phyloP scores from a whole-genome alignment of 2,113 vertebrate species.

The Eublepharis macularius region DNA sequence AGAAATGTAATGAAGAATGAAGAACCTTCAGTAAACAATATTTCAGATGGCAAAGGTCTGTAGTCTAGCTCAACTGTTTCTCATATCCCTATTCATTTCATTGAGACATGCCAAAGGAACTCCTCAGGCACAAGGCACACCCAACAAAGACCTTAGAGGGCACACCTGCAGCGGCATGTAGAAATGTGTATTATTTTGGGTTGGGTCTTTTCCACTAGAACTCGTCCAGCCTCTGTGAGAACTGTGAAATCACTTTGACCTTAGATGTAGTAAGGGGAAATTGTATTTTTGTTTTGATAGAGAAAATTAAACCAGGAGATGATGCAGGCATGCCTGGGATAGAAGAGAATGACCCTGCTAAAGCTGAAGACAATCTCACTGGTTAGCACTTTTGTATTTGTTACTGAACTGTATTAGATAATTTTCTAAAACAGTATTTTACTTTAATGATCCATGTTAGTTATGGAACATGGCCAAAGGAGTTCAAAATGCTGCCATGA shows the following conservation, averaged over 20 bases:
- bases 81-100: neutral
- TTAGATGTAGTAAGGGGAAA: constrained; percentile 14
- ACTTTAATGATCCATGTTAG: neutral
- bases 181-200: neutral
- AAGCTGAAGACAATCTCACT: constrained; percentile 85
- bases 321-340: constrained; percentile 98
- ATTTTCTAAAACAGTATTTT: neutral
- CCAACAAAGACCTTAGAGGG: neutral
- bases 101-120: neutral
- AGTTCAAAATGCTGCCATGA: neutral
- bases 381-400: constrained; percentile 70
- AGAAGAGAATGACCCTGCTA: constrained; percentile 93
- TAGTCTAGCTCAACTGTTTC: neutral
- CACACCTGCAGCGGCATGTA: accelerated
- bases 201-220: neutral
- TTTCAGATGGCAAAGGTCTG: constrained; percentile 74
- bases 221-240: neutral
- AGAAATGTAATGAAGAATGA: constrained; percentile 59
- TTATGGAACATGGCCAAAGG: neutral
- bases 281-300: constrained; percentile 71
- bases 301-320: constrained; percentile 85
- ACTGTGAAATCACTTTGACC: neutral
- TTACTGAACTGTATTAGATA: neutral
- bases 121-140: too few relatives aligned
- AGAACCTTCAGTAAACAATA: constrained; percentile 71